Evolutionary conservation across 2,113 vertebrate species (phyloP).

Genomic region (Micronycteris hirsuta): DNA sequence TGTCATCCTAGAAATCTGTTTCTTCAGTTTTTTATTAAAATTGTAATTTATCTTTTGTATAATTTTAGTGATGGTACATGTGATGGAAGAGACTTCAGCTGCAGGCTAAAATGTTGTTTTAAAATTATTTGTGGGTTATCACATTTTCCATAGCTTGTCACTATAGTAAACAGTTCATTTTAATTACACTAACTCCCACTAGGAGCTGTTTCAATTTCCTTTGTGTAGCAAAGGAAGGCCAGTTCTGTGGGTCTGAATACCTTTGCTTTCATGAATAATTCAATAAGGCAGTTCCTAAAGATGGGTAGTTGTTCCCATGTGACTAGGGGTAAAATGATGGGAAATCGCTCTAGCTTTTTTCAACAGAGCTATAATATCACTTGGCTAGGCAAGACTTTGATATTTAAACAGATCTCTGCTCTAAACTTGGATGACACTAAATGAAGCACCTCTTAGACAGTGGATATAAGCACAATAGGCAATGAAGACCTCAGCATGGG

Average conservation of each 20-base stretch:
- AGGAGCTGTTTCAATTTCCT: slow-evolving; percentile 26
- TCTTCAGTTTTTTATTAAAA: slow-evolving; percentile 25
- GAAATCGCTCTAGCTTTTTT: neutral
- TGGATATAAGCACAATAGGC: neutral
- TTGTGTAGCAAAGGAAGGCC: neutral
- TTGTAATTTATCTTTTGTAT: slow-evolving; percentile 22
- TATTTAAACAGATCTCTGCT: slow-evolving; percentile 3
- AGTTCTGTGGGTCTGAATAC: neutral
- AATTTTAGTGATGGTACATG: neutral
- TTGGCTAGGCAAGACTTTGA: slow-evolving; percentile 3
- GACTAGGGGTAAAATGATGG: neutral
- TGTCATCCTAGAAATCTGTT: neutral
- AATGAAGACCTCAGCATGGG: neutral
- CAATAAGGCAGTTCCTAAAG: slow-evolving; percentile 37
- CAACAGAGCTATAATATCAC: slow-evolving; percentile 13
- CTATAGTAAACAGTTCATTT: neutral
- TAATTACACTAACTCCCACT: neutral
- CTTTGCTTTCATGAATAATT: slow-evolving; percentile 45
- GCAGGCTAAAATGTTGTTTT: neutral
- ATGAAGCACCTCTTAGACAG: neutral
- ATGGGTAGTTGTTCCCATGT: slow-evolving; percentile 5
- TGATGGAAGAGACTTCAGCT: neutral
- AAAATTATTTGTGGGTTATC: neutral
- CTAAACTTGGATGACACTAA: slow-evolving; percentile 10
- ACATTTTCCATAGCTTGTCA: neutral